phyloP scores from a whole-genome alignment of 2,113 vertebrate genomes.

The Antechinus flavipes region DNA sequence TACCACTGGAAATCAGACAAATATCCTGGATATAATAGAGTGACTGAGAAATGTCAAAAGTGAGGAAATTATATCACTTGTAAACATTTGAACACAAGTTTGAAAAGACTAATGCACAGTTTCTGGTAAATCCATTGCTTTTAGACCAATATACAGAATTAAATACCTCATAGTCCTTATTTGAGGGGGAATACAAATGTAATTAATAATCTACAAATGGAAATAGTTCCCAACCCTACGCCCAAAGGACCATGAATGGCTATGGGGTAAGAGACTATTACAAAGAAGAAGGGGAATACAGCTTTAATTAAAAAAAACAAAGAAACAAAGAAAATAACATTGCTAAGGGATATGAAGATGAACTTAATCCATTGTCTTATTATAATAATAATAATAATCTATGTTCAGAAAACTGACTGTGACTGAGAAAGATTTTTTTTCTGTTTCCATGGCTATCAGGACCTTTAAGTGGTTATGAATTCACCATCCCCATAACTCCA shows the following conservation, averaged over 20 bases:
- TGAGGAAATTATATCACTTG: constrained; percentile 73
- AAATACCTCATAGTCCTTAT: constrained; percentile 62
- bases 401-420: constrained; percentile 11
- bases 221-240: constrained; percentile 23
- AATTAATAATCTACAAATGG: constrained; percentile 54
- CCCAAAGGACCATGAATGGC: background rate
- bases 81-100: constrained; percentile 51
- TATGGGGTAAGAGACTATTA: background rate
- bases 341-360: background rate
- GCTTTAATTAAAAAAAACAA: background rate
- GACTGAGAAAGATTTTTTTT: background rate
- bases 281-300: background rate
- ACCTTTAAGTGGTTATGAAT: constrained; percentile 32
- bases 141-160: constrained; percentile 60
- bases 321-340: background rate
- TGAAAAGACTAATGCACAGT: constrained; percentile 59
- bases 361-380: constrained; percentile 7
- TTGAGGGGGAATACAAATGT: constrained; percentile 65
- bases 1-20: constrained; percentile 65
- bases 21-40: constrained; percentile 48
- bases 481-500: constrained; percentile 41
- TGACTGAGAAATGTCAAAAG: constrained; percentile 71
- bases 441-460: constrained; percentile 7
- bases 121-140: constrained; percentile 73
- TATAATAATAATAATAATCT: no score